Conservation (phyloP, 2,113 vertebrate genomes). For the Chionodraco myersi region DNA sequence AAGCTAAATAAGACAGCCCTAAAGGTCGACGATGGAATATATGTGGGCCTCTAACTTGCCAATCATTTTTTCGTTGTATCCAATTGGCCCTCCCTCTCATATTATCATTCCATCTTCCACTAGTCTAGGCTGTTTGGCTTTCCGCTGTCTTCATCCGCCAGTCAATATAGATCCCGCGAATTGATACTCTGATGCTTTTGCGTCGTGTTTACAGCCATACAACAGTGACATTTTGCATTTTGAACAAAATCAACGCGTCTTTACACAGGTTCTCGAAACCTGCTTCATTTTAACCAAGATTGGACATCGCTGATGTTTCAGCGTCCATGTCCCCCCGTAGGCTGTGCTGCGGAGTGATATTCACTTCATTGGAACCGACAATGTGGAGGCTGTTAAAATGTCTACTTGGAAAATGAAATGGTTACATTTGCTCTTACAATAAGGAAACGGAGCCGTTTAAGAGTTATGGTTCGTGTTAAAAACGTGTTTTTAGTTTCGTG, state of each 20-base stretch:
- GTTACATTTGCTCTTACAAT: slow-evolving; percentile 72
- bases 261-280: neutral
- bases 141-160: slow-evolving; percentile 85
- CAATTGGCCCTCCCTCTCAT: slow-evolving; percentile 79
- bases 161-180: slow-evolving; percentile 82
- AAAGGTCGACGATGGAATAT: slow-evolving; percentile 30
- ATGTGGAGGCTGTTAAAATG: slow-evolving; percentile 89
- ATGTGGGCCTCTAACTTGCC: slow-evolving; percentile 61
- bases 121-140: slow-evolving; percentile 55
- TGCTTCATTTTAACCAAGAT: slow-evolving; percentile 66
- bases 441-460: slow-evolving; percentile 52
- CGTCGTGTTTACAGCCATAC: neutral
- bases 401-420: slow-evolving; percentile 86
- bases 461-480: slow-evolving; percentile 66
- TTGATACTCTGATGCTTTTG: slow-evolving; percentile 9
- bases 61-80: slow-evolving; percentile 60
- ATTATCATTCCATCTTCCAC: slow-evolving; percentile 86
- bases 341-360: slow-evolving; percentile 83
- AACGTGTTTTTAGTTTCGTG: slow-evolving; percentile 59
- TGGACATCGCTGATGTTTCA: slow-evolving; percentile 79
- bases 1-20: slow-evolving; percentile 59
- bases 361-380: slow-evolving; percentile 77
- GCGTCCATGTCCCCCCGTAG: slow-evolving; percentile 76
- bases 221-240: neutral
- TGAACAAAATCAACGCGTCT: neutral